phyloP scores from a whole-genome alignment of 2,113 vertebrate species.

The Cranoglanis bouderius region DNA sequence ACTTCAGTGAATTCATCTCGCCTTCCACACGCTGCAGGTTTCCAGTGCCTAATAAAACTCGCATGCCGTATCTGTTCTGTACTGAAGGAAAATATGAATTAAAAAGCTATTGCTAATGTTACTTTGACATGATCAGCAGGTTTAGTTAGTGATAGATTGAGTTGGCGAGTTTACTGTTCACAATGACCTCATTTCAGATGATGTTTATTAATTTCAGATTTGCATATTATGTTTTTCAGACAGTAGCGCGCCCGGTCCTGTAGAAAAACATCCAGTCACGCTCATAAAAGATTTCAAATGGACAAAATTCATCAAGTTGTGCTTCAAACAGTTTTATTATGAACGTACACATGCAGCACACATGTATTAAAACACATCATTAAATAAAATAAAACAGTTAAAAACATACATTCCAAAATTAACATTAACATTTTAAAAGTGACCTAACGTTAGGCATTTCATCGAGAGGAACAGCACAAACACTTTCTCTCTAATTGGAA shows the following conservation, averaged over 20 bases:
- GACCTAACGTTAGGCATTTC: neutral
- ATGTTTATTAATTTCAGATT: no score
- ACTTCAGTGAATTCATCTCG: no score
- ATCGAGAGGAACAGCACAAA: neutral
- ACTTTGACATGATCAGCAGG: neutral
- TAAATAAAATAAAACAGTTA: neutral
- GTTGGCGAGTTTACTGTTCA: neutral
- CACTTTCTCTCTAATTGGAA: neutral
- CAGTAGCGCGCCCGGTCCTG: neutral
- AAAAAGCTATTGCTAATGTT: neutral
- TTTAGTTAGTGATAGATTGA: neutral
- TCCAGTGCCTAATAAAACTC: no score
- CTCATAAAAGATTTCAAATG: no score
- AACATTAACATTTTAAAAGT: neutral
- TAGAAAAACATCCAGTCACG: no score
- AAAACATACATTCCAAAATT: conserved; percentile 11
- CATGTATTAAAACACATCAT: neutral
- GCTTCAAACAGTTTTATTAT: conserved; percentile 16
- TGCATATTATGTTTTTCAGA: neutral
- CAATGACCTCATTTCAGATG: no score
- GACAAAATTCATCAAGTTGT: neutral
- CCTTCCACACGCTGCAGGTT: no score
- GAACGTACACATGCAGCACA: neutral
- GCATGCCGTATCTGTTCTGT: neutral
- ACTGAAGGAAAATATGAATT: neutral